Evolutionary conservation across 2,113 vertebrate genomes (phyloP), one percentile per base, ranked within the genome.

Genomic region (Leptodactylus fuscus): DNA sequence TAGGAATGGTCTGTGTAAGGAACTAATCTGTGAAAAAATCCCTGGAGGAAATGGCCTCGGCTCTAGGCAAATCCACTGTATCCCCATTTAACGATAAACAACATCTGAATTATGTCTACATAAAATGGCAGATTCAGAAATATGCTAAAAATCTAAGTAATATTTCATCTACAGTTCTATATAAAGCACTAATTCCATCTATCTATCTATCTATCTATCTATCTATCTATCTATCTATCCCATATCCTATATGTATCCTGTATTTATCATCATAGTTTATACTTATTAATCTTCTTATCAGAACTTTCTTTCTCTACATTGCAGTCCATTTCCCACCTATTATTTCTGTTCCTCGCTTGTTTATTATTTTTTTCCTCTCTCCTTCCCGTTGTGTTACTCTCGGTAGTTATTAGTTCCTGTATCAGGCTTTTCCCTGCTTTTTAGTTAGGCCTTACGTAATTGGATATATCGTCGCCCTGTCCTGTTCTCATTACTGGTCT

Each of bases 1-100:
- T 73, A 88, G 83, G 85, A 87, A 88, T 87, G 87, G 73, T 75
- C 77, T 32, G 24, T 49, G 32, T 51, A 62, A 65, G 48, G 11
- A 53, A 0, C 80, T 77, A 77, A 83, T 36, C 84, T 81, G 81
- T 36, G 83, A 58, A 7, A 0, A 51, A 85, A 84, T 73, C 69
- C 84, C 89, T 38, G 36, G 48, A 88, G 77, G 83, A 84, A 87
- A 78, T 32, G 34, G 46, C 20, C 62, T 46, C 75, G 4, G 87
- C 36, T 69, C 46, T 16, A 71, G 79, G 13, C 48, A 79, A 53
- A 85, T 80, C 62, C 48, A 85, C 32, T 76, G 34, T 62, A 83
- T 46, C 38, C 53, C 38, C 7, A 12, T 83, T 62, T 83, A 75
- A 69, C 32, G 65, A 69, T 69, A 69, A 36, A 38, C 29, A 67